These are phyloP conservation scores for Drosophila neoperkinsi DNA, from an alignment of 2,888 invertebrate genomes.

Conservation along the genomic window DNA sequence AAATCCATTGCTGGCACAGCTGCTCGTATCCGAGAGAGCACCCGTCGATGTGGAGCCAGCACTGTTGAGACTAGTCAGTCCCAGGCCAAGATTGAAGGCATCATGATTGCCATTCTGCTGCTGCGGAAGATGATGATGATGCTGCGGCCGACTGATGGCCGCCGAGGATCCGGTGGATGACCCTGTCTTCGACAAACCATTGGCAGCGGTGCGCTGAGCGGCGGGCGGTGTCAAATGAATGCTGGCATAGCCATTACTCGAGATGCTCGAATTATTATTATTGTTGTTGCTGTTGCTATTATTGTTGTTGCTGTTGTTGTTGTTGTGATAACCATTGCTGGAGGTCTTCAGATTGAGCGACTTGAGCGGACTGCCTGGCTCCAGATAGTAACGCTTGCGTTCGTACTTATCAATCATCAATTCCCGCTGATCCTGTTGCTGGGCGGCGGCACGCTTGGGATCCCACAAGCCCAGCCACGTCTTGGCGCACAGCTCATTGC, in stretches of 20 bases:
- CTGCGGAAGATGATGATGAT: conserved; percentile 61
- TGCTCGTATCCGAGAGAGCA: conserved; percentile 83
- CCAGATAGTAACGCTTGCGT: conserved; percentile 89
- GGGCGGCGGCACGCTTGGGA: conserved; percentile 92
- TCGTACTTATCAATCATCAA: conserved; percentile 98
- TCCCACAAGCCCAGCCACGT: conserved; percentile 97
- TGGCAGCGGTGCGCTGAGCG: conserved; percentile 82
- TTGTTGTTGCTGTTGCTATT: background rate
- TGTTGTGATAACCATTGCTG: conserved; percentile 58
- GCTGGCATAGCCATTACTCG: conserved; percentile 79
- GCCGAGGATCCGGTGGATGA: conserved; percentile 29
- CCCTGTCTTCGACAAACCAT: conserved; percentile 76
- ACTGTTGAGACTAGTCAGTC: conserved; percentile 77
- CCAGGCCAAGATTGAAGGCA: conserved; percentile 56
- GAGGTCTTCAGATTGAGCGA: conserved; percentile 82
- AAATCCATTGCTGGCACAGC: conserved; percentile 84
- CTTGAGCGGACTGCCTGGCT: conserved; percentile 85
- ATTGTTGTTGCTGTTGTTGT: background rate
- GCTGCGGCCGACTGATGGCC: conserved; percentile 83
- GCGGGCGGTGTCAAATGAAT: conserved; percentile 84
- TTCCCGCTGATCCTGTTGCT: conserved; percentile 93
- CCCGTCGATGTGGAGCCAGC: conserved; percentile 82
- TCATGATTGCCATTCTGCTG: conserved; percentile 63
- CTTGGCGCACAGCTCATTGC: conserved; percentile 96
- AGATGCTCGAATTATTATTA: conserved; percentile 6